phyloP scores from a whole-genome alignment of 2,797 vertebrate species.

The Hydrolagus colliei region DNA sequence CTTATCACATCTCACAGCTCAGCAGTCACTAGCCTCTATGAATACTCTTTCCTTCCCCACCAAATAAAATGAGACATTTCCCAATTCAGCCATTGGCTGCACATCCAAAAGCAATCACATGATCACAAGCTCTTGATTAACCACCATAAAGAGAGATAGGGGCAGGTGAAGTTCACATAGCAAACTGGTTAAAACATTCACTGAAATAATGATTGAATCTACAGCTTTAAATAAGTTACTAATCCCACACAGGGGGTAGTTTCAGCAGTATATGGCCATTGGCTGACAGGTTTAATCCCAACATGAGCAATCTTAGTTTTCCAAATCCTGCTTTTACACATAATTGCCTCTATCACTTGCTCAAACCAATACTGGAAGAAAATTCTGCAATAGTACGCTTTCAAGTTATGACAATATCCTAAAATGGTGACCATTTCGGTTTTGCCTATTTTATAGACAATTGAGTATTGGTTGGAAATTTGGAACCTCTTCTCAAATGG shows the following conservation, averaged over 20 bases:
- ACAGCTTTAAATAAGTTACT: constrained; percentile 22
- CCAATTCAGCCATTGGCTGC: not conserved
- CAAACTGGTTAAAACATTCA: constrained; percentile 9
- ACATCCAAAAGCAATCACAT: not conserved
- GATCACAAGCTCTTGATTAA: not conserved
- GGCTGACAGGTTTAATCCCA: constrained; percentile 14
- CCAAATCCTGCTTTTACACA: not conserved
- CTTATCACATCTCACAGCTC: not conserved
- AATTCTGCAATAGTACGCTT: constrained; percentile 13
- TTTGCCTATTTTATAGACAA: not conserved
- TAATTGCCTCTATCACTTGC: constrained; percentile 1
- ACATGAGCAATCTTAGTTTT: not conserved
- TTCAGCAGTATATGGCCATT: not conserved
- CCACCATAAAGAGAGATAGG: not conserved
- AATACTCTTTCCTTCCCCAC: too few species aligned
- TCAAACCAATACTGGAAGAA: constrained; percentile 27
- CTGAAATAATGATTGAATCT: constrained; percentile 19
- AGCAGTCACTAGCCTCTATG: not conserved
- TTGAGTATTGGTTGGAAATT: not conserved
- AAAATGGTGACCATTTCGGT: constrained; percentile 2
- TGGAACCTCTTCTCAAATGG: constrained; percentile 5
- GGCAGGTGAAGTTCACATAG: constrained; percentile 12
- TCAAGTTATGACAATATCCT: constrained; percentile 4
- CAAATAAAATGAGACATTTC: not conserved
- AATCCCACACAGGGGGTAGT: not conserved